phyloP scores from a whole-genome alignment of 2,888 invertebrate genomes.

The Sminthurinus aureus region DNA sequence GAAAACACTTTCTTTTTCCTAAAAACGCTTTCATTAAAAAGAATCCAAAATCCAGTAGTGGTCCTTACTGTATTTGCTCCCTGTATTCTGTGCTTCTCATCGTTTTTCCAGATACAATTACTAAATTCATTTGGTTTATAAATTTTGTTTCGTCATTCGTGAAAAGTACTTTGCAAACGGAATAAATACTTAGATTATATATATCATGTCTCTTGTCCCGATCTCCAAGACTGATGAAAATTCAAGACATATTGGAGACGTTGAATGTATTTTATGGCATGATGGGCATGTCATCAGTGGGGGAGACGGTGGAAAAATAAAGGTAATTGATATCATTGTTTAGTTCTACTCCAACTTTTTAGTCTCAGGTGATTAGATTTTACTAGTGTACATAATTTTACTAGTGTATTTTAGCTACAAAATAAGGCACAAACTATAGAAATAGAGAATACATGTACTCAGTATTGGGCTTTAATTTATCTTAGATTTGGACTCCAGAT shows the following conservation, averaged over 20 bases:
- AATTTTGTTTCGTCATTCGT: not conserved
- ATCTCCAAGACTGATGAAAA: slow-evolving; percentile 62
- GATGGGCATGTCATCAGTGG: slow-evolving; percentile 66
- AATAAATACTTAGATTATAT: not conserved
- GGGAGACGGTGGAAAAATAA: slow-evolving; percentile 67
- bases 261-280: slow-evolving; percentile 64
- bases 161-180: not conserved
- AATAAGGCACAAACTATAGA: too few relatives aligned
- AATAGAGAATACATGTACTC: too few relatives aligned
- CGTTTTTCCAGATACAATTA: too few relatives aligned
- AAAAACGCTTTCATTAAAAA: too few relatives aligned
- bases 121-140: not conserved
- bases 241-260: slow-evolving; percentile 65
- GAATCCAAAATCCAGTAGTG: too few relatives aligned
- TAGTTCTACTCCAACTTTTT: not conserved
- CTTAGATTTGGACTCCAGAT: slow-evolving; percentile 66
- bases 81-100: too few relatives aligned
- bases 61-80: too few relatives aligned
- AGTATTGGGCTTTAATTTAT: not conserved
- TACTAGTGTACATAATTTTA: not conserved
- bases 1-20: too few relatives aligned
- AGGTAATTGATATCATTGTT: slow-evolving; percentile 62
- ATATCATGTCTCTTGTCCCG: slow-evolving; percentile 63
- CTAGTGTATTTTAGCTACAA: not conserved
- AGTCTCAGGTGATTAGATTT: too few relatives aligned